Evolutionary conservation across 2,888 invertebrate genomes (phyloP).

Genomic region (Lamellibrachia satsuma): DNA sequence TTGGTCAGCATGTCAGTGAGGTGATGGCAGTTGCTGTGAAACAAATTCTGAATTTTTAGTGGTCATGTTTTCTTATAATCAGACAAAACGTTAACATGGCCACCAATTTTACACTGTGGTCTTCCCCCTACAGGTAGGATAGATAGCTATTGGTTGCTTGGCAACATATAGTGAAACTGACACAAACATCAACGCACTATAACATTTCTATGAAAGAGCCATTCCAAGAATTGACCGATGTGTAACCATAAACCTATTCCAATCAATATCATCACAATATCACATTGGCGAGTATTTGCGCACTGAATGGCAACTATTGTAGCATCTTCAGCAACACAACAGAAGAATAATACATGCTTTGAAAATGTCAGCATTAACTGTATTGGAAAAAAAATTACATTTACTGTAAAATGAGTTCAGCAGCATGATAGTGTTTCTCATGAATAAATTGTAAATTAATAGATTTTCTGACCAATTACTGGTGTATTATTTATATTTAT

Average conservation of each 20-base stretch:
- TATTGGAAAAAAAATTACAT: neutral
- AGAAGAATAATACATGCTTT: neutral
- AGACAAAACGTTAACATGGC: too few relatives aligned
- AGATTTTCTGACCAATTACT: neutral
- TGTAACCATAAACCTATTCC: neutral
- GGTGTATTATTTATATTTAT: neutral
- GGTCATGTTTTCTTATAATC: too few relatives aligned
- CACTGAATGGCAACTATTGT: neutral
- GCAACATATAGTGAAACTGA: neutral
- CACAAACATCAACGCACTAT: neutral
- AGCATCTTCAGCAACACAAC: neutral
- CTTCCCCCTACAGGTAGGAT: neutral
- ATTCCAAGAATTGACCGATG: neutral
- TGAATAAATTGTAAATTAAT: neutral
- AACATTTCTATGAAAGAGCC: neutral
- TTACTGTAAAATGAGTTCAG: neutral
- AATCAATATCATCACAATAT: neutral
- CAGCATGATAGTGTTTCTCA: neutral
- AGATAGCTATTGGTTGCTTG: neutral
- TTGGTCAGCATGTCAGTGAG: too few relatives aligned
- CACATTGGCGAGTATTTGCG: neutral
- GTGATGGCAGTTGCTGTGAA: too few relatives aligned
- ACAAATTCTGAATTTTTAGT: too few relatives aligned
- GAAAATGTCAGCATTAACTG: neutral
- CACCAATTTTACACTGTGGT: too few relatives aligned